Conservation (phyloP, 2,113 vertebrate species). For the Pantherophis guttatus region DNA sequence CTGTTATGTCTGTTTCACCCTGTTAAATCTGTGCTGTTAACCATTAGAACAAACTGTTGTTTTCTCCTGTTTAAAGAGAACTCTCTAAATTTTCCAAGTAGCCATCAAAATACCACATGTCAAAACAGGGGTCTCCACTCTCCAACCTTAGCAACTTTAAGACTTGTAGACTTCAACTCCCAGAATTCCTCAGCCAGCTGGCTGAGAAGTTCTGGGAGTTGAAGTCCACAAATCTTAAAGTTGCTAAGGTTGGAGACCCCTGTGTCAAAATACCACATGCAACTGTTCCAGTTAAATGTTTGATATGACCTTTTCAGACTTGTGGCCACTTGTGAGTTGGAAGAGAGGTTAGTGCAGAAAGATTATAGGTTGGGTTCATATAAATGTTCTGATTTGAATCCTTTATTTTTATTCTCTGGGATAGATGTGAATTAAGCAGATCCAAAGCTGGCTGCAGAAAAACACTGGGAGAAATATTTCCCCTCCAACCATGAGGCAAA, state of each 20-base stretch:
- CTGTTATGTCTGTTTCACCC: conserved; percentile 71
- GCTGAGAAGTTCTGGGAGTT: no score
- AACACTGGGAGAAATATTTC: conserved; percentile 67
- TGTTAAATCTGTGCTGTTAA: conserved; percentile 70
- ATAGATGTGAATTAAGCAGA: conserved; percentile 56
- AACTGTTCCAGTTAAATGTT: conserved; percentile 56
- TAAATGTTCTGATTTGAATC: conserved; percentile 54
- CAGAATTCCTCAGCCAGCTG: no score
- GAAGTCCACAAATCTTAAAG: no score
- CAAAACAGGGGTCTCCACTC: background rate
- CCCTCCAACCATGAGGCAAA: conserved; percentile 69
- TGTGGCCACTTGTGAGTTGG: conserved; percentile 52
- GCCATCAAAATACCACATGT: conserved; percentile 64
- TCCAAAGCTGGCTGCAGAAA: conserved; percentile 63
- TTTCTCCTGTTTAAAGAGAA: conserved; percentile 57
- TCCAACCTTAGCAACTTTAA: no score
- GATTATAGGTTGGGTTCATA: conserved; percentile 42
- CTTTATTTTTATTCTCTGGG: conserved; percentile 63
- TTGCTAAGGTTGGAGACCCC: no score
- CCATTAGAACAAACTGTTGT: conserved; percentile 64
- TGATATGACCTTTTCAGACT: conserved; percentile 62
- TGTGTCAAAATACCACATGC: conserved; percentile 50
- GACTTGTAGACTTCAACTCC: no score
- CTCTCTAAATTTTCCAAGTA: conserved; percentile 52
- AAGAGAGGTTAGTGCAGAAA: conserved; percentile 41